phyloP scores from a whole-genome alignment of 2,113 vertebrate species.

The Poicephalus gulielmi region DNA sequence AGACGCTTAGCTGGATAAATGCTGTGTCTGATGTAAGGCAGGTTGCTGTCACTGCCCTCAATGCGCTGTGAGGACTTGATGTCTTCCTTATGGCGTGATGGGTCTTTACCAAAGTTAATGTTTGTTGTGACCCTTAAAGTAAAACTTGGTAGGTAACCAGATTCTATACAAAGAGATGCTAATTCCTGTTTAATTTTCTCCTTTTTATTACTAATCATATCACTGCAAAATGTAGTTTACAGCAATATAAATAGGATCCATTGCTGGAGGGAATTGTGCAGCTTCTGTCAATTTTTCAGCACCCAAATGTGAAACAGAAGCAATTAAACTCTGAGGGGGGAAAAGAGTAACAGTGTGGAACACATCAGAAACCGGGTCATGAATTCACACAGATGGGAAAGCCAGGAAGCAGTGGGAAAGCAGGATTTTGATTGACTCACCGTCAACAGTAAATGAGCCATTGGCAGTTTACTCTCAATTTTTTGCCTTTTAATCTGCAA shows the following conservation, averaged over 20 bases:
- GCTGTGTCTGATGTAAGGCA: not conserved
- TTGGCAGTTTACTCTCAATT: constrained; percentile 64
- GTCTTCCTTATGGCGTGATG: not conserved
- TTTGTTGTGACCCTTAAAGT: constrained; percentile 23
- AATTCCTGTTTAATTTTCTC: constrained; percentile 69
- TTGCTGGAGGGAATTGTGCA: constrained; percentile 71
- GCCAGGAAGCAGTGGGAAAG: constrained; percentile 68
- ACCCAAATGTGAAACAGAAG: constrained; percentile 73
- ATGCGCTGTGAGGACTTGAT: not conserved
- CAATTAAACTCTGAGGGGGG: constrained; percentile 74
- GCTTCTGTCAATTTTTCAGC: constrained; percentile 74
- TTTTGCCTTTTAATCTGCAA: constrained; percentile 64
- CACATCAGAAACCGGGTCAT: constrained; percentile 73
- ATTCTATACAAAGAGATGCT: constrained; percentile 42
- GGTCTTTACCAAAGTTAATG: not conserved
- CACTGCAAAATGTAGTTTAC: constrained; percentile 65
- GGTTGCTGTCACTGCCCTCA: not conserved
- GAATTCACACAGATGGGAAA: constrained; percentile 74
- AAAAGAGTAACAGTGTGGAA: constrained; percentile 72
- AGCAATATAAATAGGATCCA: constrained; percentile 70
- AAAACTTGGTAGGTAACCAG: constrained; percentile 10
- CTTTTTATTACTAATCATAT: constrained; percentile 73
- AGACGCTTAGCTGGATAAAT: not conserved
- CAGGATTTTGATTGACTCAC: constrained; percentile 68
- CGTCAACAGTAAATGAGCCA: constrained; percentile 70